These are phyloP conservation scores for Xylota sylvarum DNA, from an alignment of 2,888 invertebrate genomes.

Conservation along the genomic window DNA sequence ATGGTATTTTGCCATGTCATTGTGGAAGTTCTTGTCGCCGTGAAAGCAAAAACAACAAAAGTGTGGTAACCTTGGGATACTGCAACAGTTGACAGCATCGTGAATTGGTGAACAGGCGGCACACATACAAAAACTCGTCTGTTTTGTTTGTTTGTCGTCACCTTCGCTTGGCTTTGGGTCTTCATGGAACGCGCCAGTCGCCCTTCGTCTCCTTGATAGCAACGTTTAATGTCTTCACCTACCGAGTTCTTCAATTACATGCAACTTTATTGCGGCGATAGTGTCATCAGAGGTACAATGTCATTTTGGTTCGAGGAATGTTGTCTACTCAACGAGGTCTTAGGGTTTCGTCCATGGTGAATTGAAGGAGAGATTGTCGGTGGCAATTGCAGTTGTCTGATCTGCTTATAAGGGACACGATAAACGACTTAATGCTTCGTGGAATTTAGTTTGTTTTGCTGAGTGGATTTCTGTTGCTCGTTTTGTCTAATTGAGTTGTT, in stretches of 20 bases:
- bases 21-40: slow-evolving; percentile 14
- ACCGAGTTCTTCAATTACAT: slow-evolving; percentile 42
- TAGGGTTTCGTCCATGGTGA: slow-evolving; percentile 1
- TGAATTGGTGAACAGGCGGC: too few relatives aligned
- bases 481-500: slow-evolving; percentile 55
- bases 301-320: slow-evolving; percentile 33
- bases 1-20: neutral
- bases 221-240: slow-evolving; percentile 53
- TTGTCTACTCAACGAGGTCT: slow-evolving; percentile 8
- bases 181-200: neutral
- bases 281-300: slow-evolving; percentile 33
- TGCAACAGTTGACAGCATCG: slow-evolving; percentile 29
- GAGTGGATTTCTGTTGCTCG: slow-evolving; percentile 8
- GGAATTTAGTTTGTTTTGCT: slow-evolving; percentile 28
- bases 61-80: slow-evolving; percentile 56
- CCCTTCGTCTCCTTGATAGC: slow-evolving; percentile 26
- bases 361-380: neutral
- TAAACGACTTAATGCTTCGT: slow-evolving; percentile 43
- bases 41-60: slow-evolving; percentile 28
- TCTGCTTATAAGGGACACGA: slow-evolving; percentile 14
- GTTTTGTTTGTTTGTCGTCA: slow-evolving; percentile 65
- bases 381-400: slow-evolving; percentile 21
- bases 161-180: slow-evolving; percentile 29
- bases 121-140: slow-evolving; percentile 45
- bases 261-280: slow-evolving; percentile 55